These are phyloP conservation scores for Plagodis pulveraria DNA, from an alignment of 2,888 invertebrate species.

Conservation along the genomic window DNA sequence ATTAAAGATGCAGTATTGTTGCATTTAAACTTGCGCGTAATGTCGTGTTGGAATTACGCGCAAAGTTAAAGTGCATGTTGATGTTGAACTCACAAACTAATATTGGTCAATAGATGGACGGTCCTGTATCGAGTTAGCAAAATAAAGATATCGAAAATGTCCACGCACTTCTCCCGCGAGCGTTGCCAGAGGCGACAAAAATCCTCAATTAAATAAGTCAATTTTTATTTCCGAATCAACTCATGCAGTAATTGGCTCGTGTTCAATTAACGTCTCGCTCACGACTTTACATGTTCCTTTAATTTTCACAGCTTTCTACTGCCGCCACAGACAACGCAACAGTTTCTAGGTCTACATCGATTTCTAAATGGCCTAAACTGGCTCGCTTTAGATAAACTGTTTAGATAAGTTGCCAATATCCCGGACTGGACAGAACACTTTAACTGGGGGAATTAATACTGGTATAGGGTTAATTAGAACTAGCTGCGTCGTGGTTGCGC, in stretches of 20 bases:
- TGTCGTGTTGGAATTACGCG: no score
- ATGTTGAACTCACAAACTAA: no score
- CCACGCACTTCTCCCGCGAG: no score
- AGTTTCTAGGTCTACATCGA: constrained; percentile 1
- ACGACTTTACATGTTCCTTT: constrained; percentile 23
- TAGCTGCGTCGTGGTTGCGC: constrained; percentile 1
- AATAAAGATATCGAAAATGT: no score
- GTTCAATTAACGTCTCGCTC: constrained; percentile 17
- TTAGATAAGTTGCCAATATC: constrained; percentile 30
- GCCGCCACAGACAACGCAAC: background rate
- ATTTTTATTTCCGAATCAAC: no score
- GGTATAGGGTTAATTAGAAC: constrained; percentile 9
- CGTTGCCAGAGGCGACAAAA: no score
- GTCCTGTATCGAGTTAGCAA: no score
- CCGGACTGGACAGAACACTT: constrained; percentile 16
- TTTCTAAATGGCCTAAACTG: constrained; percentile 28
- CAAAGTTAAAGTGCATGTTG: no score
- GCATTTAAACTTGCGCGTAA: no score
- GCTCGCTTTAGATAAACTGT: constrained; percentile 27
- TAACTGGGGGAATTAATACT: background rate
- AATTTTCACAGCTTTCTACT: constrained; percentile 20
- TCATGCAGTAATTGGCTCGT: constrained; percentile 10
- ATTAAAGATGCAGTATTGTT: no score
- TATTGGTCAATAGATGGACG: no score
- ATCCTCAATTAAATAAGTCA: no score